Evolutionary conservation across 1,140 invertebrate species (phyloP), one percentile per base, ranked within the genome.

Genomic region (Planococcus citri): DNA sequence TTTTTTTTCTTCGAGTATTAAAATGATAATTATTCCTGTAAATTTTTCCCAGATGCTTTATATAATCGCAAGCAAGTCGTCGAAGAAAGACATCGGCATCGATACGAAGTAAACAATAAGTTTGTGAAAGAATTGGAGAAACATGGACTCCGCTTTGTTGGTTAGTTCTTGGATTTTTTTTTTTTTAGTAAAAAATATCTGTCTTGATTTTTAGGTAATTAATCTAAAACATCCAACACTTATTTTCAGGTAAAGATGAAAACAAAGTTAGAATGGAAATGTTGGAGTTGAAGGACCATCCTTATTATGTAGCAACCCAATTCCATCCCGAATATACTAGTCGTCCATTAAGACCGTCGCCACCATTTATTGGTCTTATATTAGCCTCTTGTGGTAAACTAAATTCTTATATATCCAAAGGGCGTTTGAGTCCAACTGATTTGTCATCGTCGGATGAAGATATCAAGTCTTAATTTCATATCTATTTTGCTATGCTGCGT

Each of bases 251-350:
- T 68, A 83, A 83, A 29, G 91, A 94, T 76, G 80, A 82, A 33
- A 84, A 85, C 27, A 82, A 85, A 70, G 82, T 82, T 61, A 82
- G 87, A 67, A 97, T 97, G 95, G 97, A 95, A 81, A 90, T 89
- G 29, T 84, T 87, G 20, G 86, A 86, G 78, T 79, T 90, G 27
- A 33, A 33, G 29, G 70, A 68, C 22, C 95, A 99, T 81, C 90
- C 88, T 0, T 99, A 92, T 78, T 99, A 91, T 80, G 90, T 97
- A 14, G 92, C 90, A 0, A 94, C 95, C 0, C 97, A 99, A 79
- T 99, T 91, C 78, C 97, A 99, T 80, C 97, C 97, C 0, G 97
- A 99, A 78, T 99, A 98, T 79, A 82, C 97, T 68, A 96, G 93
- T 0, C 83, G 95, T 0, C 96, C 97, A 0, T 79, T 97, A 68